These are phyloP conservation scores for Ceyx cyanopectus DNA, from an alignment of 2,113 vertebrate species.

Conservation along the genomic window DNA sequence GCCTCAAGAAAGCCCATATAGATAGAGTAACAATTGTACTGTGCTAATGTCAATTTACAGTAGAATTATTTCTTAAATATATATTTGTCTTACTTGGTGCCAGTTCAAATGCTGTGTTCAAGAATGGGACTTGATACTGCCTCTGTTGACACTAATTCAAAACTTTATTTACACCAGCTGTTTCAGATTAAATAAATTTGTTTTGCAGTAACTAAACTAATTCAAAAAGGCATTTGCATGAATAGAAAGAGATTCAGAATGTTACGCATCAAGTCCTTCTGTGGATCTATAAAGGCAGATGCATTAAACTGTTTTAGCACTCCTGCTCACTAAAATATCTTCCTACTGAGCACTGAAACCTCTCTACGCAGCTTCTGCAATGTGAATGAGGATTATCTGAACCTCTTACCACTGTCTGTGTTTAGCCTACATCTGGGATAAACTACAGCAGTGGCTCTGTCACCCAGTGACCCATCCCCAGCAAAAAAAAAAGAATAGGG, in stretches of 20 bases:
- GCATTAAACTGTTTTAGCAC: neutral
- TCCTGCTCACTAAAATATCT: neutral
- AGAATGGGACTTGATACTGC: neutral
- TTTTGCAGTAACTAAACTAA: neutral
- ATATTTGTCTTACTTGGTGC: neutral
- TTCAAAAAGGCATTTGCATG: neutral
- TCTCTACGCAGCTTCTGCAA: neutral
- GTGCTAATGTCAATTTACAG: neutral
- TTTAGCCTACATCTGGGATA: neutral
- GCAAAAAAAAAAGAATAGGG: neutral
- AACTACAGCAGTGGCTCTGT: neutral
- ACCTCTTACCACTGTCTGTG: neutral
- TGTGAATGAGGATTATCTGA: rapidly evolving
- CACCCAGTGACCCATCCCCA: neutral
- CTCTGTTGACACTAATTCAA: neutral
- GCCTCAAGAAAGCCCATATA: neutral
- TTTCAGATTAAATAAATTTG: neutral
- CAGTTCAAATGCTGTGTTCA: neutral
- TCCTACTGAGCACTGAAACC: rapidly evolving
- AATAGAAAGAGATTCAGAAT: neutral
- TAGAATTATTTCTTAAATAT: neutral
- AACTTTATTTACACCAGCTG: neutral
- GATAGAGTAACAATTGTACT: neutral
- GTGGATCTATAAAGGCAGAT: neutral
- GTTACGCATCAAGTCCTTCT: neutral